These are phyloP conservation scores for Alviniconcha strummeri DNA, from an alignment of 2,888 invertebrate genomes.

Conservation along the genomic window DNA sequence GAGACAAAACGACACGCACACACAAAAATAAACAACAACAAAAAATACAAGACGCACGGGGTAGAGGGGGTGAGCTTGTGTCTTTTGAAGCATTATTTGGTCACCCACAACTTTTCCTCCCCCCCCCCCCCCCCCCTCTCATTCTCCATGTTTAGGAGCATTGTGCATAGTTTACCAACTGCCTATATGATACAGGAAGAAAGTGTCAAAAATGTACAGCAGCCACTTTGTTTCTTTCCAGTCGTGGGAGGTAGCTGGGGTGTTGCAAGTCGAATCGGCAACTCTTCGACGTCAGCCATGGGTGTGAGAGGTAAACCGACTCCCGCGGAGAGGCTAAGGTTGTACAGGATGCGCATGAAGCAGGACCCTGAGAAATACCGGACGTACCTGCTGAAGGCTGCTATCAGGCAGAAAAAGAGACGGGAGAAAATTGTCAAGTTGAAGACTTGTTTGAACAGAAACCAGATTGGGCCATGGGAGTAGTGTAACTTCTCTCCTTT, in stretches of 20 bases:
- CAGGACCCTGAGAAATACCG: slow-evolving; percentile 20
- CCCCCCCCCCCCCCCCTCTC: background rate
- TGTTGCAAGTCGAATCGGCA: background rate
- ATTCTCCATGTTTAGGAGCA: too few relatives aligned
- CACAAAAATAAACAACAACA: too few relatives aligned
- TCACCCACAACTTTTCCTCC: background rate
- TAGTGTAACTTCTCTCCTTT: too few relatives aligned
- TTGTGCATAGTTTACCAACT: too few relatives aligned
- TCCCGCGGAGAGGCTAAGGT: slow-evolving; percentile 5
- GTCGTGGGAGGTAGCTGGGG: slow-evolving; percentile 12
- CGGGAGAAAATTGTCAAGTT: background rate
- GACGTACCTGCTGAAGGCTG: background rate
- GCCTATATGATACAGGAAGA: too few relatives aligned
- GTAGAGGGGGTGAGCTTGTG: too few relatives aligned
- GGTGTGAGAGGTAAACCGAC: background rate
- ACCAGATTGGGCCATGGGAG: too few relatives aligned
- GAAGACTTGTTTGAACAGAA: too few relatives aligned
- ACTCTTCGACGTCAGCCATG: background rate
- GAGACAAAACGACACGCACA: background rate
- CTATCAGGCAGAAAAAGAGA: background rate
- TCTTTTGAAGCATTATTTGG: too few relatives aligned
- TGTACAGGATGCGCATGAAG: slow-evolving; percentile 18
- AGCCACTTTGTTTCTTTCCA: slow-evolving; percentile 25
- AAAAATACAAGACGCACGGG: too few relatives aligned
- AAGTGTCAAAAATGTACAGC: background rate